phyloP scores from a whole-genome alignment of 2,113 vertebrate genomes.

The Phalacrocorax aristotelis region DNA sequence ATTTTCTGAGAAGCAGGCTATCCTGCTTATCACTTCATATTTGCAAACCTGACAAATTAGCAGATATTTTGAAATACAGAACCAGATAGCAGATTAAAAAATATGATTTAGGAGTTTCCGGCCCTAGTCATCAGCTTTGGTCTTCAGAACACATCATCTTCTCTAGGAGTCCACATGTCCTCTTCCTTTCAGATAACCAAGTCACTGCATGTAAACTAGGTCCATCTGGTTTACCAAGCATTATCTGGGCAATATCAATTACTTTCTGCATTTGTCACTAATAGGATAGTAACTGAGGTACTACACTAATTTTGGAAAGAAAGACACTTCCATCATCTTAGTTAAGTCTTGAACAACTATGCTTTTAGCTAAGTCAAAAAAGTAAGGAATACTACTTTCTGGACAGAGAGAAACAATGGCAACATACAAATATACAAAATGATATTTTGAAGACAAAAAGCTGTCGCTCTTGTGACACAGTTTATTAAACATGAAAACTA shows the following conservation, averaged over 20 bases:
- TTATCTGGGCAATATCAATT: background rate
- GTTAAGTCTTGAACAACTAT: background rate
- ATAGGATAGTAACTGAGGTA: background rate
- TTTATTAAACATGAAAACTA: background rate
- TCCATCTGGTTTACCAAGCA: background rate
- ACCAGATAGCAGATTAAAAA: background rate
- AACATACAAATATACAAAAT: background rate
- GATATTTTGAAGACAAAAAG: background rate
- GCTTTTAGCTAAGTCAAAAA: background rate
- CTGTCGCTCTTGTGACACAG: background rate
- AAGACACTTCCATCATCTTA: background rate
- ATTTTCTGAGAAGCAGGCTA: background rate
- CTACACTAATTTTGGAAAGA: background rate
- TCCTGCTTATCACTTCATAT: background rate
- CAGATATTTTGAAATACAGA: background rate
- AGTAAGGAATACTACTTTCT: background rate
- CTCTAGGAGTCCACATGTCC: background rate
- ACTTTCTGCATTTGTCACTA: background rate
- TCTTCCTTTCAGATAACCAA: background rate
- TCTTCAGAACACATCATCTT: background rate
- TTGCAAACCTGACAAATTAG: background rate
- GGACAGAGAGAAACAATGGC: background rate
- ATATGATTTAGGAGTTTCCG: background rate
- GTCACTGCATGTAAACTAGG: background rate
- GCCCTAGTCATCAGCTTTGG: background rate